phyloP scores from a whole-genome alignment of 2,797 vertebrate genomes.

The Hydrocynus forskahlii region DNA sequence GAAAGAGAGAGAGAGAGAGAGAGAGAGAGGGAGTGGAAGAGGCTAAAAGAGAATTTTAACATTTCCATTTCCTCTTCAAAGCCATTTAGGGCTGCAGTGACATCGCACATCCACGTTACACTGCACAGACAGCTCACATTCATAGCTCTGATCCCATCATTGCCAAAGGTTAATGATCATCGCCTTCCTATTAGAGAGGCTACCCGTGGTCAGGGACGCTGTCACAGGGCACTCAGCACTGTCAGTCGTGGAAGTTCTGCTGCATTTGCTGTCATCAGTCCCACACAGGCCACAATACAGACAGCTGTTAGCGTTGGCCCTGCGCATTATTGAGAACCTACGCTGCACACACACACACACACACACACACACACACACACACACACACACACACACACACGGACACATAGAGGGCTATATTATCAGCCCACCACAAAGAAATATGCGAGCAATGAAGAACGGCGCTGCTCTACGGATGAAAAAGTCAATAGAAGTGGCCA shows the following conservation, averaged over 20 bases:
- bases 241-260: constrained; percentile 40
- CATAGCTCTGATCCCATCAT: constrained; percentile 11
- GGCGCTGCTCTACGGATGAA: background rate
- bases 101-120: background rate
- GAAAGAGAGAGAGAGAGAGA: background rate
- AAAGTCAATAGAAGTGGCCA: background rate
- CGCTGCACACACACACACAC: background rate
- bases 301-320: constrained; percentile 47
- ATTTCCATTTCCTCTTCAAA: constrained; percentile 15
- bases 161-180: background rate
- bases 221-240: constrained; percentile 6
- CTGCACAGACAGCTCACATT: constrained; percentile 1
- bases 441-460: background rate
- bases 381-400: background rate
- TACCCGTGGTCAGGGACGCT: background rate
- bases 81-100: background rate
- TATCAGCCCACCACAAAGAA: background rate
- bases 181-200: background rate
- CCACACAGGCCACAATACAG: constrained; percentile 43
- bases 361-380: background rate
- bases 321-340: constrained; percentile 47
- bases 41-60: background rate
- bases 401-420: background rate
- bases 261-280: constrained; percentile 40
- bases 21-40: background rate